Conservation (phyloP, 2,888 invertebrate genomes). For the Cheilosia vernalis region DNA sequence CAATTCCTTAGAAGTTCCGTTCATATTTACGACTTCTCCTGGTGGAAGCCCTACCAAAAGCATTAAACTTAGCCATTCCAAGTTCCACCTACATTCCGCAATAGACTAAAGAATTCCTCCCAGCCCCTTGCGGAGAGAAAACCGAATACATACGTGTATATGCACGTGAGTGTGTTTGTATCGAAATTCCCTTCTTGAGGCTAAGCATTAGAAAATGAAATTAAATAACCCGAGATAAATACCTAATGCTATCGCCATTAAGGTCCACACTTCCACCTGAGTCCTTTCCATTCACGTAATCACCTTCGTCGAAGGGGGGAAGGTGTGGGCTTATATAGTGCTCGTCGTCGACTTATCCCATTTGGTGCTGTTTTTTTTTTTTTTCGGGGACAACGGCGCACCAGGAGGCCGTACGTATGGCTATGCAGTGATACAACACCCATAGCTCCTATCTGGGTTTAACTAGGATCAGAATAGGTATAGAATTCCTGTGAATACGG, state of each 20-base stretch:
- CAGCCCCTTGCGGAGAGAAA: background rate
- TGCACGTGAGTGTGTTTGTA: constrained; percentile 17
- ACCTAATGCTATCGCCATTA: constrained; percentile 70
- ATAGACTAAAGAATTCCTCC: constrained; percentile 42
- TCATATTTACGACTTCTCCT: constrained; percentile 30
- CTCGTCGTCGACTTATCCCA: constrained; percentile 14
- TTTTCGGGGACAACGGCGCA: background rate
- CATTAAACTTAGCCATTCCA: constrained; percentile 31
- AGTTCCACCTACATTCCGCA: constrained; percentile 19
- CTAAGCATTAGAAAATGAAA: constrained; percentile 68
- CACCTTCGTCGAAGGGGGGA: constrained; percentile 20
- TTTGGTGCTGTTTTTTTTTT: constrained; percentile 5
- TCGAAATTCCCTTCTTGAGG: constrained; percentile 51
- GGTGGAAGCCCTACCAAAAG: background rate
- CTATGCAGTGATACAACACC: constrained; percentile 41
- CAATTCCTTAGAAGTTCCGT: constrained; percentile 33
- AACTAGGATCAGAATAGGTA: constrained; percentile 14
- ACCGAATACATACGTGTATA: background rate
- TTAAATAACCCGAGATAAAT: constrained; percentile 72
- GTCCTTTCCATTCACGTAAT: constrained; percentile 52
- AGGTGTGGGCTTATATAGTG: constrained; percentile 32
- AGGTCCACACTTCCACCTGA: constrained; percentile 67
- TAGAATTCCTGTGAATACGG: background rate
- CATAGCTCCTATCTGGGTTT: constrained; percentile 27
- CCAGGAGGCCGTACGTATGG: constrained; percentile 12